Evolutionary conservation across 2,797 vertebrate species (phyloP), one percentile per base, ranked within the genome.

Genomic region (Emydoidea blandingii): DNA sequence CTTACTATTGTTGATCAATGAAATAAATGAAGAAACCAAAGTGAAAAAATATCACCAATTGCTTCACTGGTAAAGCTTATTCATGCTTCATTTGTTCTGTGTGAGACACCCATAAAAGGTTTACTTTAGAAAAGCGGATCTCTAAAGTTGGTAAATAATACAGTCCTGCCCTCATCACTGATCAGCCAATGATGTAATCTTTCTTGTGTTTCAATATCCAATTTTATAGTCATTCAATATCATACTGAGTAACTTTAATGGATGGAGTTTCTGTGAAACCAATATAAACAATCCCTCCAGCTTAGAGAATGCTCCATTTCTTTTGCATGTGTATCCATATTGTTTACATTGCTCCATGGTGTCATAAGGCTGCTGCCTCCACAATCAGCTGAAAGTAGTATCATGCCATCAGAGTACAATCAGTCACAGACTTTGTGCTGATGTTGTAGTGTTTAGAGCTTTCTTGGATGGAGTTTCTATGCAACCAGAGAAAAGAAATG

Each of bases 391-490:
- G 83, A 25, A 56, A 89, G 0, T 1, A 76, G 2, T 29, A 57
- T 41, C 21, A 14, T 50, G 72, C 34, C 81, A 74, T 44, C 72
- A 86, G 27, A 82, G 78, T 5, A 37, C 1, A 8, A 68, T 27
- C 47, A 68, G 25, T 49, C 81, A 79, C 37, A 23, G 47, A 59
- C 34, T 9, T 34, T 56, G 19, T 59, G 59, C 41, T 68, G 49
- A 2, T 47, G 5, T 80, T 83, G 25, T 49, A 52, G 37, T 2
- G 47, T 12, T 25, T 37, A 72, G 21, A 41, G 68, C 19, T 79
- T 83, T 31, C 4, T n/a, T 85, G 5, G 1, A 2, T 83, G 27
- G 59, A 27, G 1, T 56, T 41, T 29, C 7, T 2, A 54, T 0
- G n/a, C 41, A 54, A 68, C 65, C 62, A 53, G 18, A 86, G 65